Evolutionary conservation across 2,797 vertebrate species (phyloP).

Genomic region (Poecilia picta): DNA sequence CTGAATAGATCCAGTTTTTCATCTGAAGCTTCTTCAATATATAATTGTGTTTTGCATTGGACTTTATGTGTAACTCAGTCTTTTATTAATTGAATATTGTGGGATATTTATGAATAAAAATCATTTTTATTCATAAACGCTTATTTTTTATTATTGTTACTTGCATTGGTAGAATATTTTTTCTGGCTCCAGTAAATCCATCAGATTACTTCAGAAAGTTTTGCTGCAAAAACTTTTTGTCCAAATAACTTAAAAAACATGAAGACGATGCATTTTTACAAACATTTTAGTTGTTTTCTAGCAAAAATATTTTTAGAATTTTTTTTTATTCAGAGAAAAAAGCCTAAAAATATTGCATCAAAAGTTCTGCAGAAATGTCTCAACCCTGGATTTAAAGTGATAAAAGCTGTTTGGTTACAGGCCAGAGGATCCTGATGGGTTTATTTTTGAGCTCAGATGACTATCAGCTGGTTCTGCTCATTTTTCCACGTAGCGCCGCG

Average conservation of each 20-base stretch:
- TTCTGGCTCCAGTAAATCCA: too few species aligned
- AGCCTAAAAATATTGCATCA: too few species aligned
- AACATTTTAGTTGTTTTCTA: not conserved
- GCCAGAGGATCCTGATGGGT: not conserved
- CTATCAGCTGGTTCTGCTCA: not conserved
- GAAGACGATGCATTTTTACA: not conserved
- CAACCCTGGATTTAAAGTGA: not conserved
- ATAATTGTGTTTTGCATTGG: too few species aligned
- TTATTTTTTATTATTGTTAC: too few species aligned
- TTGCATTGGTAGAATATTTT: too few species aligned
- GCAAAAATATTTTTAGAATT: not conserved
- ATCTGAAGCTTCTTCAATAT: not conserved
- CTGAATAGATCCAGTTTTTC: not conserved
- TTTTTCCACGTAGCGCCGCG: not conserved
- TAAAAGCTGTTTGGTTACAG: not conserved
- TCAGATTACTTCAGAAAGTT: not conserved
- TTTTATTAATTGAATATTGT: too few species aligned
- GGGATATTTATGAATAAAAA: too few species aligned
- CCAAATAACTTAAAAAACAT: not conserved
- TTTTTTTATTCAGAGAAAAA: too few species aligned
- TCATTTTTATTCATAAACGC: too few species aligned
- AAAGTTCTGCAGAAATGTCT: not conserved
- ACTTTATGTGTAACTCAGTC: too few species aligned
- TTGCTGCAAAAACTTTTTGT: not conserved
- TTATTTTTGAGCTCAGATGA: not conserved